Evolutionary conservation across 2,797 vertebrate species (phyloP).

Genomic region (Rhynchonycteris naso): DNA sequence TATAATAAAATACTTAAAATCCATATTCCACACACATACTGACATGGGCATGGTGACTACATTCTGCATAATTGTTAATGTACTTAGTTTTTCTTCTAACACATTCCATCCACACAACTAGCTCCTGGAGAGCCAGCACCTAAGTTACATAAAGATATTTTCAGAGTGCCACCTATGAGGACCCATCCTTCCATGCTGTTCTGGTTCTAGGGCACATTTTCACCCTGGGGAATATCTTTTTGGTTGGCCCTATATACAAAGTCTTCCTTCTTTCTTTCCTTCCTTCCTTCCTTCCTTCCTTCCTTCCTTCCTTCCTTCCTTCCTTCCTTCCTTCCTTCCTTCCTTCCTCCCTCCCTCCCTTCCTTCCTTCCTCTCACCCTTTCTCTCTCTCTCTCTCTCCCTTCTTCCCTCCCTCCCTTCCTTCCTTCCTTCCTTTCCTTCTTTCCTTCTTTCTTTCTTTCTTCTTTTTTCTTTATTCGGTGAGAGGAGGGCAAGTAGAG

Average conservation of each 20-base stretch:
- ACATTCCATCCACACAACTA: neutral
- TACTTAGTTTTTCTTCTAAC: conserved; percentile 6
- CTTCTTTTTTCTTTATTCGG: too few relatives aligned
- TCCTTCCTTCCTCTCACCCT: too few relatives aligned
- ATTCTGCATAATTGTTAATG: neutral
- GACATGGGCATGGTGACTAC: neutral
- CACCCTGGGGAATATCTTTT: neutral
- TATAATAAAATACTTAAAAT: conserved; percentile 16
- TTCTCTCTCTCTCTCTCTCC: too few relatives aligned
- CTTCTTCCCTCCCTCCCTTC: too few relatives aligned
- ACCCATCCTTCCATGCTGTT: neutral
- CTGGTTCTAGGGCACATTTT: neutral
- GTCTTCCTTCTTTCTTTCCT: neutral
- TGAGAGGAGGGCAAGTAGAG: too few relatives aligned
- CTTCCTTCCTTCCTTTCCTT: too few relatives aligned
- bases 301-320: too few relatives aligned
- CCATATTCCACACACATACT: neutral
- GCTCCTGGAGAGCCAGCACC: neutral
- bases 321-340: too few relatives aligned
- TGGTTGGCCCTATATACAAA: neutral
- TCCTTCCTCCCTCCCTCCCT: too few relatives aligned
- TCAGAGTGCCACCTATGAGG: neutral
- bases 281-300: too few relatives aligned
- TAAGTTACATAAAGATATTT: neutral
- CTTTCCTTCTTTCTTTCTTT: too few relatives aligned